Percentiles rank a stretch among this genome's conserved stretches.
Evolutionary conservation across 2,888 invertebrate genomes (phyloP).

Genomic region (Cynaeus angustus): DNA sequence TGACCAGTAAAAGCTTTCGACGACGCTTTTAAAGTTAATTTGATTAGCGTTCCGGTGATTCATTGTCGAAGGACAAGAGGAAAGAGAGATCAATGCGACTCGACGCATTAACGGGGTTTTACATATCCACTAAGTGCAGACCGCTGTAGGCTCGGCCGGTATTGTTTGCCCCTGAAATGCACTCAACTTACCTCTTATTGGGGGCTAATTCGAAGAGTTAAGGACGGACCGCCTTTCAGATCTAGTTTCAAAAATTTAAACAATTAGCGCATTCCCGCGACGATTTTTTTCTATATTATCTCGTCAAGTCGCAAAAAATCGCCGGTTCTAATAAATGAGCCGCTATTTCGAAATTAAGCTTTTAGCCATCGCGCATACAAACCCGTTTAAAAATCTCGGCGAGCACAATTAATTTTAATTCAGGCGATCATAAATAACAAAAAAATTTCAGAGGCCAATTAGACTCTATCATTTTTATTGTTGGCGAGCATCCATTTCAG

Average conservation of each 20-base stretch:
- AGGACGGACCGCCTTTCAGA: constrained; percentile 17
- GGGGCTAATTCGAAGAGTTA: constrained; percentile 49
- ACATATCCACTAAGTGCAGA: constrained; percentile 67
- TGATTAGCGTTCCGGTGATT: constrained; percentile 66
- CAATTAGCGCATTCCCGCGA: constrained; percentile 1
- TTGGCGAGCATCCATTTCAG: constrained; percentile 39
- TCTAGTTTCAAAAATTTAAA: no score
- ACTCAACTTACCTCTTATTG: constrained; percentile 57
- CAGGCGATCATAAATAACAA: constrained; percentile 37
- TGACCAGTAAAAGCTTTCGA: constrained; percentile 65
- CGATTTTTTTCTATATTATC: neutral
- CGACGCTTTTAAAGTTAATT: constrained; percentile 67
- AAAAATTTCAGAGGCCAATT: constrained; percentile 40
- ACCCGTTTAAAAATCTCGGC: constrained; percentile 36
- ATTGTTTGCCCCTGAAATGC: constrained; percentile 66
- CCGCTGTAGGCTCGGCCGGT: constrained; percentile 64
- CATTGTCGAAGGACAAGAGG: constrained; percentile 63
- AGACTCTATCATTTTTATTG: constrained; percentile 41
- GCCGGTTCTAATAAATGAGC: neutral
- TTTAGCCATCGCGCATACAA: constrained; percentile 18
- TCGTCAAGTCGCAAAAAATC: neutral
- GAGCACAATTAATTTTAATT: constrained; percentile 42
- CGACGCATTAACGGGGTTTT: constrained; percentile 58
- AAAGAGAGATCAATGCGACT: constrained; percentile 52
- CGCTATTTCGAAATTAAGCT: constrained; percentile 33